Conservation (phyloP, 2,888 invertebrate species). For the Pinctada fucata region DNA sequence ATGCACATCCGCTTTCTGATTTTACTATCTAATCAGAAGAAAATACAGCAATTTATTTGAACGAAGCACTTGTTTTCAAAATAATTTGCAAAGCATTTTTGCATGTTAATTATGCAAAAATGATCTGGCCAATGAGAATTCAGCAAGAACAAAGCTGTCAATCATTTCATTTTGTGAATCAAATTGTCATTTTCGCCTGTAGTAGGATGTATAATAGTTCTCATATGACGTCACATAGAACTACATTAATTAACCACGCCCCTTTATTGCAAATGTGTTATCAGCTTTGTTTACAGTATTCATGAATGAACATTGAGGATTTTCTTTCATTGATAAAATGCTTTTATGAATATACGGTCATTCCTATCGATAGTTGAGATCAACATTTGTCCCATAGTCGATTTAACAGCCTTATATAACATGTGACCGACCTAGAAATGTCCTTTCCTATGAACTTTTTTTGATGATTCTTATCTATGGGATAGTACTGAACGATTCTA, state of each 20-base stretch:
- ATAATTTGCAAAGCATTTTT: slow-evolving; percentile 61
- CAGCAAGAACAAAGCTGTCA: slow-evolving; percentile 42
- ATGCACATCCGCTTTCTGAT: too few relatives aligned
- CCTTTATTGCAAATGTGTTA: slow-evolving; percentile 24
- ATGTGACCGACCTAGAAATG: too few relatives aligned
- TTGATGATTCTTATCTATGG: too few relatives aligned
- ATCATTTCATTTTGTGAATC: slow-evolving; percentile 53
- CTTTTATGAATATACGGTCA: too few relatives aligned
- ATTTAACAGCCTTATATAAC: too few relatives aligned
- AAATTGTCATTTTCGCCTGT: slow-evolving; percentile 37
- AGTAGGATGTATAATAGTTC: slow-evolving; percentile 33
- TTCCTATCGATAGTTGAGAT: too few relatives aligned
- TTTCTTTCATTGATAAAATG: background rate
- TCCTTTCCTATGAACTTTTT: too few relatives aligned
- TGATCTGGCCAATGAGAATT: slow-evolving; percentile 55
- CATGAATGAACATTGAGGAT: slow-evolving; percentile 24
- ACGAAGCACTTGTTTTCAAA: too few relatives aligned
- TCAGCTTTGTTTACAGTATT: slow-evolving; percentile 19
- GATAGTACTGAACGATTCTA: too few relatives aligned
- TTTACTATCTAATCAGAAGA: too few relatives aligned
- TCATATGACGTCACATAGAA: slow-evolving; percentile 56
- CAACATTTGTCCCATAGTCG: too few relatives aligned
- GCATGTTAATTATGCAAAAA: slow-evolving; percentile 64
- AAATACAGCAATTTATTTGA: too few relatives aligned
- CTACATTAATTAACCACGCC: slow-evolving; percentile 39